Evolutionary conservation across 2,113 vertebrate genomes (phyloP).

Genomic region (Camelus dromedarius): DNA sequence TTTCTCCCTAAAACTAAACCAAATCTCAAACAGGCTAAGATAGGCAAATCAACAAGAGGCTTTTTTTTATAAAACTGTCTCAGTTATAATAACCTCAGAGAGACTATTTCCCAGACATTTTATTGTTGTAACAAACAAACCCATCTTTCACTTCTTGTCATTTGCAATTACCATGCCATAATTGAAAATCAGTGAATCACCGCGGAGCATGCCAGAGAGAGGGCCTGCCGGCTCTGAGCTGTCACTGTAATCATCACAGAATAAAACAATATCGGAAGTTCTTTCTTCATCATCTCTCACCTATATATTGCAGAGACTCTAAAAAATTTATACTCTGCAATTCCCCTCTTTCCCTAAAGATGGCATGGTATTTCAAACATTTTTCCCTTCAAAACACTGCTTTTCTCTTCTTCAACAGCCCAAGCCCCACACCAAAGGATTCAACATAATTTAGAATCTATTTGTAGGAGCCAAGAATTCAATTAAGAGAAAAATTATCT

Average conservation of each 20-base stretch:
- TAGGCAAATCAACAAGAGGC: conserved; percentile 27
- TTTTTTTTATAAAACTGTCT: conserved; percentile 62
- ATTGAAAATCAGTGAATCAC: conserved; percentile 86
- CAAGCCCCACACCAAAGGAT: not conserved
- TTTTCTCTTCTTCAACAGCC: not conserved
- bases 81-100: conserved; percentile 87
- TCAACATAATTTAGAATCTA: conserved; percentile 35
- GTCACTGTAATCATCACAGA: conserved; percentile 87
- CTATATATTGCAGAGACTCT: not conserved
- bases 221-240: not conserved
- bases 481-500: conserved; percentile 69
- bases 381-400: not conserved
- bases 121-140: conserved; percentile 91
- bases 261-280: not conserved
- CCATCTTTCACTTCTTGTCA: conserved; percentile 89
- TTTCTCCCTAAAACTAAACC: conserved; percentile 33
- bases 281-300: not conserved
- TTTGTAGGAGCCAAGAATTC: conserved; percentile 72
- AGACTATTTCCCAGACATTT: conserved; percentile 83
- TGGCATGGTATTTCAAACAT: conserved; percentile 37
- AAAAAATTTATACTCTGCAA: not conserved
- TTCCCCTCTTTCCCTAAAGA: conserved; percentile 44
- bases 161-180: conserved; percentile 86
- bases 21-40: not conserved
- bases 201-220: conserved; percentile 31